Conservation (phyloP, 2,888 invertebrate species). For the Lepeophtheirus nordmannii region DNA sequence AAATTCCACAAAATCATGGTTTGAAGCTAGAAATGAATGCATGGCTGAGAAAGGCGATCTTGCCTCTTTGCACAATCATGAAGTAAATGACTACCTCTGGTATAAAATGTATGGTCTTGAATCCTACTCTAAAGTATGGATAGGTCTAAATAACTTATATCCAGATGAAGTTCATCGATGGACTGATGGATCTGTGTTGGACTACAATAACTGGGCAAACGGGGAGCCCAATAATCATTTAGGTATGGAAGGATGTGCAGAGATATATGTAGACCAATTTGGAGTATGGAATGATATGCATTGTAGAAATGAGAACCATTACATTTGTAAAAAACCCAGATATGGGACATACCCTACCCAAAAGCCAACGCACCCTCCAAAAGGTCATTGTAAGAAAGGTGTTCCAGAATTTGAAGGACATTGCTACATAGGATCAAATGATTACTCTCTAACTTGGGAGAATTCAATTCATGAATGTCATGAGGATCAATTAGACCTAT, state of each 20-base stretch:
- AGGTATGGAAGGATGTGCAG: conserved; percentile 24
- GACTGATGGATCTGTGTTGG: conserved; percentile 21
- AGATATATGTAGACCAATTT: conserved; percentile 8
- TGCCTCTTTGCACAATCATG: not conserved
- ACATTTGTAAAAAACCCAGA: conserved; percentile 23
- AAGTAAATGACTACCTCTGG: not conserved
- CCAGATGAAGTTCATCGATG: conserved; percentile 11
- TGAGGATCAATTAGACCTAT: not conserved
- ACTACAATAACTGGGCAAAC: conserved; percentile 22
- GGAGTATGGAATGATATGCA: conserved; percentile 24
- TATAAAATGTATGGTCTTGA: not conserved
- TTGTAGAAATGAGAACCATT: not conserved
- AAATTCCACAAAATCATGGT: not conserved
- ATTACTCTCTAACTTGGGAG: not conserved
- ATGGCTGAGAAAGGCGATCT: not conserved
- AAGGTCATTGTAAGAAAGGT: not conserved
- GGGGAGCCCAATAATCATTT: conserved; percentile 19
- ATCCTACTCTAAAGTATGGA: not conserved
- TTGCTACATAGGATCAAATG: not conserved
- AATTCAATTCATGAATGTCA: not conserved
- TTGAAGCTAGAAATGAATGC: not conserved
- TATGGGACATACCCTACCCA: not conserved
- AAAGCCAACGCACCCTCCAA: not conserved
- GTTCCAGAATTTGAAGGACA: not conserved
- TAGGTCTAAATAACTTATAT: not conserved